Evolutionary conservation across 92 coral and sea anemone genomes (phyloP).

Genomic region (Scolanthus callimorphus): DNA sequence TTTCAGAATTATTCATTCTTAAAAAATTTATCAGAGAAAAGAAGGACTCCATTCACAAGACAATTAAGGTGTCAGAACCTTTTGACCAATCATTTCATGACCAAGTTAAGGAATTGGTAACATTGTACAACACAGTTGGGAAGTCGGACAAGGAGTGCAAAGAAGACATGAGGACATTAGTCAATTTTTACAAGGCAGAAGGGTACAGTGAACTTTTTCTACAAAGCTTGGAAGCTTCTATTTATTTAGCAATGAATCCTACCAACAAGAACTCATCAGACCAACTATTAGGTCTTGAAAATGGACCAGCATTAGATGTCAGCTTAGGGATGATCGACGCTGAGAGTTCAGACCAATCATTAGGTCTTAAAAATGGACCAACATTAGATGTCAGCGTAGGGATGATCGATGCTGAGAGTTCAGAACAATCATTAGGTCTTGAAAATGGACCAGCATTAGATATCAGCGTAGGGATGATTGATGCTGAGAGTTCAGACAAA

Average conservation of each 20-base stretch:
- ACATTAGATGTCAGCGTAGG: no score
- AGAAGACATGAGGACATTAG: slow-evolving; percentile 52
- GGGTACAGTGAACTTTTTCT: slow-evolving; percentile 70
- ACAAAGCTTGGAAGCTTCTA: slow-evolving; percentile 60
- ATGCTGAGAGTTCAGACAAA: no score
- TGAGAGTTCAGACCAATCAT: no score
- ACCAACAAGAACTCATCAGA: background rate
- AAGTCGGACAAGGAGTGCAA: slow-evolving; percentile 41
- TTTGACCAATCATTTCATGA: slow-evolving; percentile 43
- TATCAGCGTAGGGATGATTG: no score
- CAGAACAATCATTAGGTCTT: no score
- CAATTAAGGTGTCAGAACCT: slow-evolving; percentile 44
- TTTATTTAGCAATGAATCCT: slow-evolving; percentile 7
- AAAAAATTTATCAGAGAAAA: slow-evolving; percentile 56
- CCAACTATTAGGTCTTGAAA: background rate
- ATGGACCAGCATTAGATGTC: slow-evolving; percentile 13
- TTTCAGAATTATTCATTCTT: slow-evolving; percentile 66
- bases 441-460: no score
- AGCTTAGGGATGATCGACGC: slow-evolving; percentile 2
- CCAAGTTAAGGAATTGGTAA: slow-evolving; percentile 56
- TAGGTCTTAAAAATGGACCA: no score
- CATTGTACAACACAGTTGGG: slow-evolving; percentile 59
- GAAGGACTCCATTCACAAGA: slow-evolving; percentile 25
- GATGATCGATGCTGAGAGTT: no score
- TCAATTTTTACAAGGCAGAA: slow-evolving; percentile 52